Evolutionary conservation across 2,797 vertebrate species (phyloP), one percentile per base, ranked within the genome.

Genomic region (Borostomias antarcticus): DNA sequence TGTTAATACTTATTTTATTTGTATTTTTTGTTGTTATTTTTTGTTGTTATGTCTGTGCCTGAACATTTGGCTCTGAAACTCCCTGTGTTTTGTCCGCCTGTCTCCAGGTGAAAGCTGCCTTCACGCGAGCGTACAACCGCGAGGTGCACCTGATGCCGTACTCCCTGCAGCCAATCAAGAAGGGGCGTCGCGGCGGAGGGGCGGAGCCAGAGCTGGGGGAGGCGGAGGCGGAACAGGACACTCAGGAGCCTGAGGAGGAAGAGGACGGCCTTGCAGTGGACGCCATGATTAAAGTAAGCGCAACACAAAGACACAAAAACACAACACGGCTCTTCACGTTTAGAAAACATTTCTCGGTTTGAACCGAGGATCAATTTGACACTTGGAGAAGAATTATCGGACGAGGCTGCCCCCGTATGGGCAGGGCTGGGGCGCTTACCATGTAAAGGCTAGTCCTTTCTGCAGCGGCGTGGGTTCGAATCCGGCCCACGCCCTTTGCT

Each of bases 221-320:
- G 5, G 87, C 81, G 17, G 83, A 76, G 5, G 1, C 32, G 30
- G 82, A 77, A 1, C 81, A 74, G 2, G 92, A 92, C 4, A 64
- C 64, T 0, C 91, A 83, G 17, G 84, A 82, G 0, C 87, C 91
- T 4, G 89, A 86, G 21, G 89, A 91, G 8, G 92, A 91, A 47
- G 92, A 94, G 0, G 93, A 95, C 0, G 76, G 72, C 2, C 5
- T 95, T 19, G 89, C 93, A 64, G 74, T 61, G 0, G 98, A 99
- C 13, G 95, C 95, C 15, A 99, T 98, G 98, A 96, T 98, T 78
- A 98, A 98, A 95, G 98, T 98, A 82, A 89, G 75, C n/a, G 40
- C 29, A 2, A 47, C 26, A 21, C 23, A 29, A 26, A 10, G n/a
- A 15, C 9, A 7, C 30, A 26, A 26, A 8, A 28, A 9, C 17